These are phyloP conservation scores for Trimorus sp. DNA, from an alignment of 2,888 invertebrate genomes.

Conservation along the genomic window DNA sequence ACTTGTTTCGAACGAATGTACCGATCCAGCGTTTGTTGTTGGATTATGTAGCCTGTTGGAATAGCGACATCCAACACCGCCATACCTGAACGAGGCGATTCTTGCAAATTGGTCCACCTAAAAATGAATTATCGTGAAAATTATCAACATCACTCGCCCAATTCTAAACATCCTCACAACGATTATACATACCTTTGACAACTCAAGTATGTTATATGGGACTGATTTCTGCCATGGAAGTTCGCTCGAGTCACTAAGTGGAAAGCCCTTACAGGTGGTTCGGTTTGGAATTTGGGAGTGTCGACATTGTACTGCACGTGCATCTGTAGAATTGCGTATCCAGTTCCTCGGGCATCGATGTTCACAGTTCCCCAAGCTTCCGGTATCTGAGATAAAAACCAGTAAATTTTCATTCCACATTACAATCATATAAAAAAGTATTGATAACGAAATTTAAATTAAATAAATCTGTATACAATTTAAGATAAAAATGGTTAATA, in stretches of 20 bases:
- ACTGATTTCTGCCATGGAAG: conserved; percentile 95
- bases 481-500: no score
- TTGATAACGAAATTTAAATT: no score
- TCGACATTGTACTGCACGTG: conserved; percentile 96
- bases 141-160: no score
- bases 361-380: conserved; percentile 97
- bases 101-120: conserved; percentile 90
- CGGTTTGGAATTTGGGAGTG: conserved; percentile 90
- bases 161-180: background rate
- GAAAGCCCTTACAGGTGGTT: conserved; percentile 92
- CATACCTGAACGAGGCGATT: conserved; percentile 93
- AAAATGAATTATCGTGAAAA: conserved; percentile 22
- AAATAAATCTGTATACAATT: no score
- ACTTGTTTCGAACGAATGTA: conserved; percentile 92
- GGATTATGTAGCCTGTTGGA: conserved; percentile 95
- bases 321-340: conserved; percentile 97
- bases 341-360: conserved; percentile 95
- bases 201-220: conserved; percentile 92
- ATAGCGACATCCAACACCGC: conserved; percentile 93
- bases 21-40: conserved; percentile 93
- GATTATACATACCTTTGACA: conserved; percentile 88
- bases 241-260: conserved; percentile 88
- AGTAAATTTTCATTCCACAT: no score
- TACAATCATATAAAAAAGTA: no score
- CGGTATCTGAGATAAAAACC: conserved; percentile 85